A percentile compares a stretch with the other conserved stretches of the same genome.
phyloP scores from a whole-genome alignment of 2,888 invertebrate genomes.

The Allacma fusca region DNA sequence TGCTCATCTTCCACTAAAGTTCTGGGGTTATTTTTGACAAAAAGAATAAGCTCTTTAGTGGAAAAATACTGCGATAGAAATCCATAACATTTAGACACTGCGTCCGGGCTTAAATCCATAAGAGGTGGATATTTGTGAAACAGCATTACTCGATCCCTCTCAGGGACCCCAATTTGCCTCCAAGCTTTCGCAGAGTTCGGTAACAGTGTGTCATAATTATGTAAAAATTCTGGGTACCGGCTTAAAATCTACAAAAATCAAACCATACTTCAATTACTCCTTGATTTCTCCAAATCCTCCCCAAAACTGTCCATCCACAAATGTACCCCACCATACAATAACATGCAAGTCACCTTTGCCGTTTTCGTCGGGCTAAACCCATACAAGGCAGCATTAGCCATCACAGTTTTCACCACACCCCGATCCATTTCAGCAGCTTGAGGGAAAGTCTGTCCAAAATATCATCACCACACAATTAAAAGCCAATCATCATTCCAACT shows the following conservation, averaged over 20 bases:
- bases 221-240: slow-evolving; percentile 50
- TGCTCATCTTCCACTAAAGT: slow-evolving; percentile 29
- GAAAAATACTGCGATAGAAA: slow-evolving; percentile 53
- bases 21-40: slow-evolving; percentile 48
- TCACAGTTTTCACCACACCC: background rate
- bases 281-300: too few relatives aligned
- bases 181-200: slow-evolving; percentile 32
- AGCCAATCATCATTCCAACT: too few relatives aligned
- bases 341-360: slow-evolving; percentile 28
- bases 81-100: slow-evolving; percentile 33
- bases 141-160: slow-evolving; percentile 42
- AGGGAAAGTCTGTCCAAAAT: slow-evolving; percentile 31
- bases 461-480: too few relatives aligned
- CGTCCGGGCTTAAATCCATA: slow-evolving; percentile 30
- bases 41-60: slow-evolving; percentile 41
- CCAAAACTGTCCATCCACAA: too few relatives aligned
- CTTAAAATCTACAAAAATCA: slow-evolving; percentile 50
- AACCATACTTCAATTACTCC: too few relatives aligned
- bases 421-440: slow-evolving; percentile 23
- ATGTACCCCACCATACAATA: too few relatives aligned
- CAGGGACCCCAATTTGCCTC: slow-evolving; percentile 45
- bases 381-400: slow-evolving; percentile 22
- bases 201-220: slow-evolving; percentile 21
- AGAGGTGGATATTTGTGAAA: slow-evolving; percentile 49
- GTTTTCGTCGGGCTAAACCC: slow-evolving; percentile 36